Evolutionary conservation across 2,797 vertebrate genomes (phyloP), one percentile per base, ranked within the genome.

Genomic region (Microcaecilia unicolor): DNA sequence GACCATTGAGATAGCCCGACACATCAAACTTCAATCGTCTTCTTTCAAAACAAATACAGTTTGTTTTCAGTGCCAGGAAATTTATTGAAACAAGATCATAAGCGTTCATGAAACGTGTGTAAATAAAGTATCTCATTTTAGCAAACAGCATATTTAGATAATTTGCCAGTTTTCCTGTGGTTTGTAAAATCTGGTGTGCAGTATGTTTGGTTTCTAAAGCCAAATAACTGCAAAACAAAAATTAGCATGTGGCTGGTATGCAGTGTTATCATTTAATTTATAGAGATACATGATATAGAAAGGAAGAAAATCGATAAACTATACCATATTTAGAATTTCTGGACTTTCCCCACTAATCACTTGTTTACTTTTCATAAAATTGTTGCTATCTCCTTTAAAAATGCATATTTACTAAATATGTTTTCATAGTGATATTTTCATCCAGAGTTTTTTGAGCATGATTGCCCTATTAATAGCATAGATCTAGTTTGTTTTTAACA

Each of bases 101-200:
- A 55, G 44, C 23, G 47, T 47, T 64, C 64, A 58, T 50, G 44
- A 55, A 66, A 64, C 40, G 62, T 60, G 41, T 55, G 55, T 64
- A 64, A 66, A 70, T 64, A 68, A 43, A 57, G 49, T 33, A 34
- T 56, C 56, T 68, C 34, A 51, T 65, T 66, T 62, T 57, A 60
- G 58, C 58, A 60, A 73, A 58, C 67, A 70, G 70, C 69, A 68
- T 64, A 73, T 58, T 67, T 53, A 57, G 62, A 64, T 47, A 54
- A 41, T 57, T 58, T 70, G 67, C 70, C 70, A 70, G 54, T 62
- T 70, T 67, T 61, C 70, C 60, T 68, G 67, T 66, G 64, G 70
- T 68, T 68, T 60, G 33, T 55, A 65, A 68, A 73, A 73, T 70
- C 70, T 73, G 70, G 62, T 70, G 37, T 70, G 61, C 70, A 73